Conservation (phyloP, 2,113 vertebrate species). For the Corvus moneduloides region DNA sequence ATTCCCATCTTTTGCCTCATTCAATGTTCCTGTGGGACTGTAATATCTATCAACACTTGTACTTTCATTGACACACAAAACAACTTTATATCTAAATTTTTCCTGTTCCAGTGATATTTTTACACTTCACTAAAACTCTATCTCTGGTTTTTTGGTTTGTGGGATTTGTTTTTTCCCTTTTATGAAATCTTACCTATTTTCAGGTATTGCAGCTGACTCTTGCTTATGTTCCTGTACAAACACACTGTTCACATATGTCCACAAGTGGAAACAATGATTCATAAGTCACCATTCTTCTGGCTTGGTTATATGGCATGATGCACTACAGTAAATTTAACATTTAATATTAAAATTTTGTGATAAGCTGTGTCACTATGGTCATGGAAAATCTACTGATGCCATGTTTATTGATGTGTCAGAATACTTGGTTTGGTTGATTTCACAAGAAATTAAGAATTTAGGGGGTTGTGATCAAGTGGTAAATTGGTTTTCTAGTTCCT, state of each 20-base stretch:
- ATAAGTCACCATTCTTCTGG: neutral
- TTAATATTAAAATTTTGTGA: neutral
- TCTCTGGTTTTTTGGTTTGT: neutral
- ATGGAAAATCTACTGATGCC: neutral
- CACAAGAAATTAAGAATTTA: neutral
- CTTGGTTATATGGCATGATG: neutral
- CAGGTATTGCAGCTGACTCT: neutral
- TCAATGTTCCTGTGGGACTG: neutral
- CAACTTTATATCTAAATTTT: neutral
- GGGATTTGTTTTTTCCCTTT: neutral
- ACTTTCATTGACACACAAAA: neutral
- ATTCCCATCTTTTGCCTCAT: neutral
- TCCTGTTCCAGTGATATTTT: neutral
- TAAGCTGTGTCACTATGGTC: neutral
- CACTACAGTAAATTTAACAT: neutral
- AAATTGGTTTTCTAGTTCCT: slow-evolving; percentile 36
- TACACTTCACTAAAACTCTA: neutral
- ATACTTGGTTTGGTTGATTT: slow-evolving; percentile 18
- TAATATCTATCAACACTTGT: neutral
- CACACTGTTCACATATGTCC: neutral
- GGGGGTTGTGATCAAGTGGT: neutral
- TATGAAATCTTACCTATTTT: neutral
- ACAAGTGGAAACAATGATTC: neutral
- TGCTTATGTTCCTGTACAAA: neutral
- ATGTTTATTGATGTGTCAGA: neutral